Percentiles rank a stretch among this genome's conserved stretches.
Conservation (phyloP, 2,797 vertebrate species). For the Gymnothorax reevesii region DNA sequence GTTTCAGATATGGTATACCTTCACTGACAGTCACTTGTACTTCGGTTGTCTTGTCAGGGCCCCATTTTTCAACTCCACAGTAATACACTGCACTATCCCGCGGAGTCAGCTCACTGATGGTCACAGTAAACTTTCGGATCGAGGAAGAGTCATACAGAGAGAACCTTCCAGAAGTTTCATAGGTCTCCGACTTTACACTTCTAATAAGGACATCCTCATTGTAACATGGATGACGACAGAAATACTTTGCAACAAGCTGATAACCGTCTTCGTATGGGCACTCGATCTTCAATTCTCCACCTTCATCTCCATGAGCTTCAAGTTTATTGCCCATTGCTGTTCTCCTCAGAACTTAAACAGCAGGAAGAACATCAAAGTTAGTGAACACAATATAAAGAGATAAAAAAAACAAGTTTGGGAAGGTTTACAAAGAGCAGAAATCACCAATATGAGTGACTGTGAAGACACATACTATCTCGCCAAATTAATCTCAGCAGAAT, state of each 20-base stretch:
- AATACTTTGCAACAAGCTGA: neutral
- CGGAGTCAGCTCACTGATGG: neutral
- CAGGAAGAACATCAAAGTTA: neutral
- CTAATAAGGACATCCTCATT: slow-evolving; percentile 15
- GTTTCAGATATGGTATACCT: neutral
- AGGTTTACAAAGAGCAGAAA: too few relatives aligned
- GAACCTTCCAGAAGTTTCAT: neutral
- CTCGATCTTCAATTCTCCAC: slow-evolving; percentile 6
- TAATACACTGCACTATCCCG: slow-evolving; percentile 15
- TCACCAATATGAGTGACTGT: too few relatives aligned
- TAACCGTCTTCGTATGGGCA: slow-evolving; percentile 2
- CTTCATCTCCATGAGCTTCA: slow-evolving; percentile 8
- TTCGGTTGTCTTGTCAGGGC: neutral
- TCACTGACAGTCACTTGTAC: slow-evolving; percentile 5
- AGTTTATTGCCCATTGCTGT: neutral
- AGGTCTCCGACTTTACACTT: neutral
- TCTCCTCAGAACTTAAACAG: neutral
- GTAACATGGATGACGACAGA: slow-evolving; percentile 8
- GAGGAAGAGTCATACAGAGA: neutral
- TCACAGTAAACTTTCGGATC: neutral
- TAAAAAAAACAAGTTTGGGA: neutral
- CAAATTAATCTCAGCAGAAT: too few relatives aligned
- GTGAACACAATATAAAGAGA: neutral
- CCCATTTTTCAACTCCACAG: neutral
- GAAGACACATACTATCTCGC: too few relatives aligned